Evolutionary conservation across 2,113 vertebrate species (phyloP).

Genomic region (Gallinago media): DNA sequence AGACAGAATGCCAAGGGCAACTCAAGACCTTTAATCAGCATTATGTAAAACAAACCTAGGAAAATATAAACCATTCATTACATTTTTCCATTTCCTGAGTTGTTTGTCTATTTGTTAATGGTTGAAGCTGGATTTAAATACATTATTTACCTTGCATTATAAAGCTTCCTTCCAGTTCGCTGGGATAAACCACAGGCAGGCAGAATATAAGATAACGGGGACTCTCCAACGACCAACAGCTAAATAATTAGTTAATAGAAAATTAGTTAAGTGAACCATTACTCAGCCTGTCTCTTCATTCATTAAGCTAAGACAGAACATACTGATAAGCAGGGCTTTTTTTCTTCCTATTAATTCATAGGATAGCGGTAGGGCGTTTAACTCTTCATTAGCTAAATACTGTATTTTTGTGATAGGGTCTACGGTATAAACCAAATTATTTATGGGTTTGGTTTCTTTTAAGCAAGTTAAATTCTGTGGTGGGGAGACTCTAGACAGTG

Average conservation of each 20-base stretch:
- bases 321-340: not conserved
- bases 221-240: rapidly evolving
- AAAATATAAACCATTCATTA: not conserved
- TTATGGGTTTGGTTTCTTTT: not conserved
- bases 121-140: not conserved
- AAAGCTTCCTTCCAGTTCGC: not conserved
- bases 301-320: not conserved
- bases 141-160: not conserved
- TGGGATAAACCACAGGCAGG: not conserved
- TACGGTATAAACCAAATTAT: not conserved
- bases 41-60: not conserved
- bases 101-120: not conserved
- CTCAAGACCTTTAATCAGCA: not conserved
- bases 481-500: not conserved
- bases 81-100: not conserved
- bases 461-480: not conserved
- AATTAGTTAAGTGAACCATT: not conserved
- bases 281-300: not conserved
- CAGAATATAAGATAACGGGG: not conserved
- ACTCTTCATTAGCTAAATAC: not conserved
- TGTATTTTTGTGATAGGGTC: not conserved
- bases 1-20: not conserved
- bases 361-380: not conserved
- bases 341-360: not conserved
- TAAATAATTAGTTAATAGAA: not conserved